Percentiles rank a stretch among this genome's conserved stretches.
Conservation (phyloP, 2,888 invertebrate species). For the Digitonthophagus gazella region DNA sequence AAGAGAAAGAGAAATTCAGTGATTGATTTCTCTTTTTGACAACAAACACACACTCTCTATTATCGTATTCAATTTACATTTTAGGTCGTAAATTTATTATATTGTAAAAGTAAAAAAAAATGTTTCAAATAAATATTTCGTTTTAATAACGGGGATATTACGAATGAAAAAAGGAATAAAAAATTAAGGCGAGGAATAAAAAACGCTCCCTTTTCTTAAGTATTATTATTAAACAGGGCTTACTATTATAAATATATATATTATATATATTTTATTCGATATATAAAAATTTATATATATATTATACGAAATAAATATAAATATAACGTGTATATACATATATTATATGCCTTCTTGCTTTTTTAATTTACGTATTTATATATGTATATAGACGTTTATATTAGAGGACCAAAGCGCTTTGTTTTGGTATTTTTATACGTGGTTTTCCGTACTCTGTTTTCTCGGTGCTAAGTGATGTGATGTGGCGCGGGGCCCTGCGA, state of each 20-base stretch:
- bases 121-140: not conserved
- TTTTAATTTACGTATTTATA: constrained; percentile 25
- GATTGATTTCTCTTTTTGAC: constrained; percentile 26
- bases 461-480: constrained; percentile 49
- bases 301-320: not conserved
- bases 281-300: not conserved
- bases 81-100: constrained; percentile 20
- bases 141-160: not conserved
- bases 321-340: constrained; percentile 8
- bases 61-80: constrained; percentile 17
- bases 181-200: constrained; percentile 19
- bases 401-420: constrained; percentile 49
- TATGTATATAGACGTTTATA: constrained; percentile 32
- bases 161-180: constrained; percentile 3
- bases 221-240: constrained; percentile 51
- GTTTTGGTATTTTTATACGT: constrained; percentile 51
- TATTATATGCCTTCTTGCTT: not conserved
- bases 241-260: constrained; percentile 40
- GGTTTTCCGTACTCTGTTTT: constrained; percentile 48
- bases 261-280: constrained; percentile 25
- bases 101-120: not conserved
- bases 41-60: constrained; percentile 10
- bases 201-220: constrained; percentile 38
- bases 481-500: constrained; percentile 30
- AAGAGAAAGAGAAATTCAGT: constrained; percentile 19